Conservation (phyloP, 2,888 invertebrate genomes). For the Tachina fera region DNA sequence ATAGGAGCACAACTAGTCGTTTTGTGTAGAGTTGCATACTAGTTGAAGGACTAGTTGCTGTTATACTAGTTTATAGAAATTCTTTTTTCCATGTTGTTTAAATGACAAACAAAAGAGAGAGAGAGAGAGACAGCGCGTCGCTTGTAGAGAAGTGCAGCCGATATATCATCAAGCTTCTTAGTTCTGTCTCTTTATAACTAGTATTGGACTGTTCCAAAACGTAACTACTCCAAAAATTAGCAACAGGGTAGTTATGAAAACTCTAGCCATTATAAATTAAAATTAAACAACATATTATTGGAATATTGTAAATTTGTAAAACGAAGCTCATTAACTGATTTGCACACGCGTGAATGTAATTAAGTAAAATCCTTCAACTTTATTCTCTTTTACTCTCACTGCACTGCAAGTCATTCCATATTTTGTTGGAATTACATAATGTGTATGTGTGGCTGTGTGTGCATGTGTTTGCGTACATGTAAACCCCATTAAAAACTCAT, state of each 20-base stretch:
- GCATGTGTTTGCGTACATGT: slow-evolving; percentile 15
- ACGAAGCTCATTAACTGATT: slow-evolving; percentile 73
- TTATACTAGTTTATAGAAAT: no score
- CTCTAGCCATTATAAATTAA: slow-evolving; percentile 35
- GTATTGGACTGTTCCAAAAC: no score
- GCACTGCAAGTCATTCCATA: neutral
- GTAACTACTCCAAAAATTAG: no score
- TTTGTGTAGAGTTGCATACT: no score
- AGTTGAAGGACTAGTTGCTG: no score
- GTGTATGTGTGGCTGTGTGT: slow-evolving; percentile 8
- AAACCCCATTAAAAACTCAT: slow-evolving; percentile 83
- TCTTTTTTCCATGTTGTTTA: no score
- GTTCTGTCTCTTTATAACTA: no score
- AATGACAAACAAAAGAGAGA: no score
- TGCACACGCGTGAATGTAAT: slow-evolving; percentile 79
- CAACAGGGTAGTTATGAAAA: slow-evolving; percentile 44
- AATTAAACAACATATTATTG: slow-evolving; percentile 32
- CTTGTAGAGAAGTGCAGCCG: no score
- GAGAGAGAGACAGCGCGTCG: no score
- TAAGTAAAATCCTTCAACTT: slow-evolving; percentile 41
- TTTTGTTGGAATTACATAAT: neutral
- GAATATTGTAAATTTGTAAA: slow-evolving; percentile 4
- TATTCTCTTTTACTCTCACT: slow-evolving; percentile 3
- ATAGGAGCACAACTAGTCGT: no score
- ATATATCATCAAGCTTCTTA: no score